Base-by-base conservation (phyloP, 2,113 vertebrate species). In the Hippocampus guttulatus region DNA sequence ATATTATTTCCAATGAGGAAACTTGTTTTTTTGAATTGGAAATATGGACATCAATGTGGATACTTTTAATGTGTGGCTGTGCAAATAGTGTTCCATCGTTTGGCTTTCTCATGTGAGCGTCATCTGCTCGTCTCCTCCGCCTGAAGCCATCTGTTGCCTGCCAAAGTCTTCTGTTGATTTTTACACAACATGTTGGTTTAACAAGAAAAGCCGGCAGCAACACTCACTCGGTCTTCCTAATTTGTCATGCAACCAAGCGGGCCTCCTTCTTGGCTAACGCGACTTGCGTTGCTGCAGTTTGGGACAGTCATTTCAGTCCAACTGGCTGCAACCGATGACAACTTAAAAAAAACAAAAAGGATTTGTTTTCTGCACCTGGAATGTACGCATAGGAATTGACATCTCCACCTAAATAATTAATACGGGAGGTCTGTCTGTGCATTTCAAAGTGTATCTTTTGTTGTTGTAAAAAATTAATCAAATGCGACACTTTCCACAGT, bases 171-270 rank as follows among this genome's bases (percentile, higher is more conserved):
- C 23, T 87, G 86, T 84, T 81, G 77, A 68, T 77, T 88, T 45
- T 88, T 74, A 41, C 73, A 70, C 45, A 84, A 73, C 38, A 23
- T 85, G 81, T 83, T 82, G 80, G 73, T 84, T 87, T 81, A 80
- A 63, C 64, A 66, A 23, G 57, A 75, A 78, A 75, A 52, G 65
- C 40, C 21, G 61, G n/a, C 78, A 78, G 72, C 25, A 72, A 57
- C 23, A 64, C 21, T 23, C 25, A 55, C 12, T 40, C 66, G 65
- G 67, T 61, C 54, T 75, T 38, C 23, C 38, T 40, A 45, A 54
- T 68, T 68, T 54, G 62, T 62, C 75, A 57, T 49, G 43, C 57
- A 58, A 60, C 30, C 18, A 61, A 43, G 14, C 51, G 33, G 21
- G 11, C n/a, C 12, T 18, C 33, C 12, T 60, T 64, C 3, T 64